Percentiles rank a stretch among this genome's conserved stretches.
phyloP scores from a whole-genome alignment of 2,113 vertebrate species.

The Acrocephalus arundinaceus region DNA sequence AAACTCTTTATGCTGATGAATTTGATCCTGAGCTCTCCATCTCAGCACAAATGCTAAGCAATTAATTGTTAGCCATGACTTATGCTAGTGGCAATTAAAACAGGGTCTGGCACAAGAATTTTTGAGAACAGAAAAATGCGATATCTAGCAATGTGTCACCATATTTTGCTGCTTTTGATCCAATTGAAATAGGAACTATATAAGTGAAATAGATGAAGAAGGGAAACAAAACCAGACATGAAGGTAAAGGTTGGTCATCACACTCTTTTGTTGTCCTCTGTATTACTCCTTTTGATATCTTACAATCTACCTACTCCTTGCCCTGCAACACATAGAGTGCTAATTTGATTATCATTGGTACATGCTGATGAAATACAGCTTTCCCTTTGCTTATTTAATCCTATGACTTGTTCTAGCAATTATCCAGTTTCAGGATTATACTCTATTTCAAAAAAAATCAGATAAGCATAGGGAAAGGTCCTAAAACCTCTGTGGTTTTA shows the following conservation, averaged over 20 bases:
- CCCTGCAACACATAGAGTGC: background rate
- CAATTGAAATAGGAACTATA: background rate
- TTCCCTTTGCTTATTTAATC: background rate
- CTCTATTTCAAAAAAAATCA: background rate
- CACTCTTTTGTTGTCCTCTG: background rate
- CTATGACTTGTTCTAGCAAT: background rate
- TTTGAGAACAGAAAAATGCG: background rate
- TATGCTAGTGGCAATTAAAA: background rate
- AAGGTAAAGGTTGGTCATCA: background rate
- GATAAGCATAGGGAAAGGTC: background rate
- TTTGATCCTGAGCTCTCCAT: background rate
- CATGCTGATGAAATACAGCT: background rate
- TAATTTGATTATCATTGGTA: background rate
- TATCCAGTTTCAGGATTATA: background rate
- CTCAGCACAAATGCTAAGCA: background rate
- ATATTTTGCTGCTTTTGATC: background rate
- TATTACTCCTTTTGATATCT: background rate
- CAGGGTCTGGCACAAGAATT: background rate
- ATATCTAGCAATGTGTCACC: background rate
- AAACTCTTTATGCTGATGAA: background rate
- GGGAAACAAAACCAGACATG: background rate
- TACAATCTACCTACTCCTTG: background rate
- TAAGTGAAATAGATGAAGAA: background rate
- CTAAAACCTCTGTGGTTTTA: background rate
- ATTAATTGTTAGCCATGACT: slow-evolving; percentile 3